These are phyloP conservation scores for Perodicticus potto DNA, from an alignment of 2,797 vertebrate genomes.

Conservation along the genomic window DNA sequence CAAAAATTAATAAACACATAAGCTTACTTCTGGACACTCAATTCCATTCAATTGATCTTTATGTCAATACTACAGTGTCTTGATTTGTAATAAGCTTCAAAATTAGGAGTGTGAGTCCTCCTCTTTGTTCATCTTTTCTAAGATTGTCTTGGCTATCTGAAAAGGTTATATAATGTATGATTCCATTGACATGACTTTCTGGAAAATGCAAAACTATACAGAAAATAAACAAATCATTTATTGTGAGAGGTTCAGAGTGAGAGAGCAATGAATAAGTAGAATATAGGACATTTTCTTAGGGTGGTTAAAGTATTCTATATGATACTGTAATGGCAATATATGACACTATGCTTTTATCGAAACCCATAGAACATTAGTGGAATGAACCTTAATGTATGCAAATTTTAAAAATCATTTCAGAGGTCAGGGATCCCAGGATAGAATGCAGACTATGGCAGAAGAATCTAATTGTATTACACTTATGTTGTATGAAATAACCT, in stretches of 20 bases:
- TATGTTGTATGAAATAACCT: background rate
- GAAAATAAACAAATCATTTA: background rate
- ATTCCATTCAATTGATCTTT: background rate
- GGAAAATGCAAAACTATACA: background rate
- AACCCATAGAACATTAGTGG: background rate
- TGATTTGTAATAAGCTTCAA: background rate
- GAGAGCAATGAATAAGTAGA: background rate
- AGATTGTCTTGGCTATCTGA: background rate
- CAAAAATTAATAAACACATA: background rate
- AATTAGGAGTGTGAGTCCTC: background rate
- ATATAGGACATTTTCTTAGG: background rate
- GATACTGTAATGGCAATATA: background rate
- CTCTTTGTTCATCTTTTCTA: background rate
- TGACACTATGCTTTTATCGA: background rate
- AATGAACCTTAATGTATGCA: constrained; percentile 7
- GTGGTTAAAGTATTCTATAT: background rate
- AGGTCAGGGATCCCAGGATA: background rate
- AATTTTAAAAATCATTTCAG: constrained; percentile 8
- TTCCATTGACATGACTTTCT: background rate
- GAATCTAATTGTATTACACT: background rate
- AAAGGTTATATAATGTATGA: background rate
- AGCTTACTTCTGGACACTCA: background rate
- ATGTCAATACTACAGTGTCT: background rate
- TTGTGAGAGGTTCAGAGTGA: background rate
- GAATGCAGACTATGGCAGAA: background rate